Evolutionary conservation across 2,113 vertebrate species (phyloP).

Genomic region (Probosciger aterrimus): DNA sequence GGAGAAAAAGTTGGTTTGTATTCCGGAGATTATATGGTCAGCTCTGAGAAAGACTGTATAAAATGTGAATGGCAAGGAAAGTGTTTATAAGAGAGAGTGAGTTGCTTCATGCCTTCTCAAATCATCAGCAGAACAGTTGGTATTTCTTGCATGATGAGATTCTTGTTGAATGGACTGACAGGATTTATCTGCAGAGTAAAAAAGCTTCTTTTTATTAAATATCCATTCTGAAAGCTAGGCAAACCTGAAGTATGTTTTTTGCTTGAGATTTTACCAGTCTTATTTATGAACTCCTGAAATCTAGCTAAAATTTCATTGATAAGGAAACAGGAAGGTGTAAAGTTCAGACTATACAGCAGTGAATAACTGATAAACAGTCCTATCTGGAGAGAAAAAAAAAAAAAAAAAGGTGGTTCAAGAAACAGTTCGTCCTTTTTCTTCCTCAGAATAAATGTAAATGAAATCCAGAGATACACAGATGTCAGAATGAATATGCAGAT

Average conservation of each 20-base stretch:
- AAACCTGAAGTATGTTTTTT: not conserved
- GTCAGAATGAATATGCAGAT: not conserved
- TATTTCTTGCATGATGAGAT: not conserved
- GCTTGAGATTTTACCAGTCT: not conserved
- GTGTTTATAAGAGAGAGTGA: not conserved
- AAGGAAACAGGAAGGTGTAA: not conserved
- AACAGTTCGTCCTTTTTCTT: not conserved
- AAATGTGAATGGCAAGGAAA: not conserved
- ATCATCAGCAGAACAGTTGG: slow-evolving; percentile 41
- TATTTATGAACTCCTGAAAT: not conserved
- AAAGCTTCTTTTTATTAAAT: not conserved
- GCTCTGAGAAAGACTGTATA: not conserved
- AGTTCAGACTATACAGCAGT: not conserved
- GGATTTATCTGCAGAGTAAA: slow-evolving; percentile 5
- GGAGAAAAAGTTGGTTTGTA: not conserved
- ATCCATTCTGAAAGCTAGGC: not conserved
- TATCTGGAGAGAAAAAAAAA: not conserved
- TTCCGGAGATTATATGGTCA: not conserved
- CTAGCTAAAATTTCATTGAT: not conserved
- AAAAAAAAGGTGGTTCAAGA: not conserved
- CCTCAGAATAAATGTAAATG: not conserved
- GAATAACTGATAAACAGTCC: not conserved
- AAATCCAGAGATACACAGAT: not conserved
- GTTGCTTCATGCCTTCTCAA: not conserved
- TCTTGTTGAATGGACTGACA: slow-evolving; percentile 2